Conservation (phyloP, 2,888 invertebrate genomes). For the Drosophila tanythrix region DNA sequence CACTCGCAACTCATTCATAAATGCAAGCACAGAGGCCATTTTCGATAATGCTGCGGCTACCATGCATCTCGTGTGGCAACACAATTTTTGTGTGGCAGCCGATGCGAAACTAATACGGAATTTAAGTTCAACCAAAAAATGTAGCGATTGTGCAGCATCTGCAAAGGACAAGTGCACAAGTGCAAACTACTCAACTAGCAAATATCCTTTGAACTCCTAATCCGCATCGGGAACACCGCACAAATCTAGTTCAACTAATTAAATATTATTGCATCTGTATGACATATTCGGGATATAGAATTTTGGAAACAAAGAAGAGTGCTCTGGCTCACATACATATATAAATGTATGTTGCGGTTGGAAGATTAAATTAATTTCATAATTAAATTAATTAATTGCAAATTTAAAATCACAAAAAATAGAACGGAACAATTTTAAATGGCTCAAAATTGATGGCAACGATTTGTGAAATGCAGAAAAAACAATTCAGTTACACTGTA, state of each 20-base stretch:
- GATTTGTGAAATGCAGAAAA: neutral
- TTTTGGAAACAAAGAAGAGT: neutral
- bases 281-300: neutral
- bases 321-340: neutral
- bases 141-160: neutral
- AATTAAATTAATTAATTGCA: no score
- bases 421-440: neutral
- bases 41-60: constrained; percentile 44
- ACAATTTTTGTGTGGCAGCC: constrained; percentile 42
- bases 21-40: constrained; percentile 32
- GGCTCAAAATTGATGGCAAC: neutral
- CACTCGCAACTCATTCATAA: neutral
- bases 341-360: no score
- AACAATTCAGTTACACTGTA: neutral
- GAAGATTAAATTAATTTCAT: no score
- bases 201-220: neutral
- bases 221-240: neutral
- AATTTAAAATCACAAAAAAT: neutral
- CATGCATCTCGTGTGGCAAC: constrained; percentile 40
- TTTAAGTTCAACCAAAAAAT: constrained; percentile 48
- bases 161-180: neutral
- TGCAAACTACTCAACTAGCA: neutral
- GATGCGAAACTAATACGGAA: constrained; percentile 49
- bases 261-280: neutral
- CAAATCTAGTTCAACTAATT: neutral